Evolutionary conservation across 1,140 invertebrate genomes (phyloP).

Genomic region (Saccostrea echinata): DNA sequence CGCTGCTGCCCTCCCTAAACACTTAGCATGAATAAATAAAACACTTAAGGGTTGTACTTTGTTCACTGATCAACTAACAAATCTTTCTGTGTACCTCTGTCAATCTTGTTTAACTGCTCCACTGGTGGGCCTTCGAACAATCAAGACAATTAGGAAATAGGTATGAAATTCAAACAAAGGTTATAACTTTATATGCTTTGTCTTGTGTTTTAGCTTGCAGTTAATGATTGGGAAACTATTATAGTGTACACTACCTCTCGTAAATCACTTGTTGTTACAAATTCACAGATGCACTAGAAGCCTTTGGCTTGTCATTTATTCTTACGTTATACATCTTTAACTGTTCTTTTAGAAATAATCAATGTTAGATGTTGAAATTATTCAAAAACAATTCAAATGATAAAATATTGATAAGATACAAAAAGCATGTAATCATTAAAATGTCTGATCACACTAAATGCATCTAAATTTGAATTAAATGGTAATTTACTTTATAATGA

Average conservation of each 20-base stretch:
- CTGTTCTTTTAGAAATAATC: too few species aligned
- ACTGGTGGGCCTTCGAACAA: neutral
- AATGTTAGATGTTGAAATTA: too few species aligned
- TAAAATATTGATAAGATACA: too few species aligned
- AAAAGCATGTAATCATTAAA: too few species aligned
- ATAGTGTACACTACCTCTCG: neutral
- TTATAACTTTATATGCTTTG: slow-evolving; percentile 1
- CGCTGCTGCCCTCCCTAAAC: slow-evolving; percentile 25
- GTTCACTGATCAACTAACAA: slow-evolving; percentile 19
- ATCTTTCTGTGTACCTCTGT: slow-evolving; percentile 3
- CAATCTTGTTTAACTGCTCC: neutral
- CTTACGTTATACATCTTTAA: too few species aligned
- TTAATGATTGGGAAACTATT: neutral
- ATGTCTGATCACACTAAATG: too few species aligned
- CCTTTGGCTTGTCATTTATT: too few species aligned
- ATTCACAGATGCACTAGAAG: too few species aligned
- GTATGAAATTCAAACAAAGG: neutral
- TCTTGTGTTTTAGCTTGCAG: slow-evolving; percentile 13
- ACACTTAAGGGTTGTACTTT: neutral
- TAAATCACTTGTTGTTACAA: neutral
- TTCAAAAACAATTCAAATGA: too few species aligned
- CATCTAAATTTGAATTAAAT: too few species aligned
- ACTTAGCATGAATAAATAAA: neutral
- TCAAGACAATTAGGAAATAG: slow-evolving; percentile 25
- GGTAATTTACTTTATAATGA: too few species aligned